Evolutionary conservation across 2,888 invertebrate genomes (phyloP).

Genomic region (Microdon myrmicae): DNA sequence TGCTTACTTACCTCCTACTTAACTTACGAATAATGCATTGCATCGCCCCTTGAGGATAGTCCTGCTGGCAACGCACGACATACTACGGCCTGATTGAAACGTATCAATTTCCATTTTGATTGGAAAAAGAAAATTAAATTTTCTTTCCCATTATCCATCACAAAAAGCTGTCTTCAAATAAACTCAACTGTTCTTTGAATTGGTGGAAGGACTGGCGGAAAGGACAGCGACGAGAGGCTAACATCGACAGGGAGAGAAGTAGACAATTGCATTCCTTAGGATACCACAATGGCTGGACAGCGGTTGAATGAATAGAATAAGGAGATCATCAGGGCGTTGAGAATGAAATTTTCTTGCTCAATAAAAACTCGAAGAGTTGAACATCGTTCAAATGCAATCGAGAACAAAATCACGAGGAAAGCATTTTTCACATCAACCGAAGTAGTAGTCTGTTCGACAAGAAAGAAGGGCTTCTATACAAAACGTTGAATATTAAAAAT

Average conservation of each 20-base stretch:
- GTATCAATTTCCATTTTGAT: conserved; percentile 47
- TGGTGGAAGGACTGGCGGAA: not conserved
- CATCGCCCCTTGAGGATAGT: no score
- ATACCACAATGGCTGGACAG: conserved; percentile 34
- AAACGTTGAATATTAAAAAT: no score
- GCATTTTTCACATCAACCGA: conserved; percentile 20
- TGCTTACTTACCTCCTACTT: no score
- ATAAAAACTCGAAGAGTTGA: conserved; percentile 25
- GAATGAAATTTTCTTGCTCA: conserved; percentile 13
- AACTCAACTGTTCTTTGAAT: conserved; percentile 8
- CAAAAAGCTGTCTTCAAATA: conserved; percentile 26
- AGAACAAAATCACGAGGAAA: conserved; percentile 20
- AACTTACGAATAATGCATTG: no score
- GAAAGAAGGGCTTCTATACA: no score
- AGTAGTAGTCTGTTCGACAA: conserved; percentile 17
- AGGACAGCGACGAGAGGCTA: not conserved
- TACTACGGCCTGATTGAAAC: conserved; percentile 38
- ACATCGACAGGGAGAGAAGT: not conserved
- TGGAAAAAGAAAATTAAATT: conserved; percentile 37
- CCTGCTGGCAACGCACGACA: no score
- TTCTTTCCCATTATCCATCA: conserved; percentile 40
- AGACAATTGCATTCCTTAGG: conserved; percentile 23
- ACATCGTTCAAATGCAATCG: conserved; percentile 34
- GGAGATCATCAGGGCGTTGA: conserved; percentile 33
- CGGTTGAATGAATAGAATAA: conserved; percentile 27